Evolutionary conservation across 2,113 vertebrate species (phyloP).

Genomic region (Cochlearius cochlearius): DNA sequence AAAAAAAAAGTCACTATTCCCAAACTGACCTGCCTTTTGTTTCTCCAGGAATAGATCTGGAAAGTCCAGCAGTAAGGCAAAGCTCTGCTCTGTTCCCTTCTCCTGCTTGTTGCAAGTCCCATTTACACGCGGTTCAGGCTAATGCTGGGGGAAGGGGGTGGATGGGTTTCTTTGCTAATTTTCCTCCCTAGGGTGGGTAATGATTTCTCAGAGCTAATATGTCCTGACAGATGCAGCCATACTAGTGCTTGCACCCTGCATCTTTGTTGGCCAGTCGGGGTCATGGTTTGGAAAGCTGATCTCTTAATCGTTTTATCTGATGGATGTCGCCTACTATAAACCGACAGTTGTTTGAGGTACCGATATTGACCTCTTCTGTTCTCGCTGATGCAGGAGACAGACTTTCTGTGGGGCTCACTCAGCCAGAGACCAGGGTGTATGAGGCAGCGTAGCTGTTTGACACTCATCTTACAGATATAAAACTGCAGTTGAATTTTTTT

Average conservation of each 20-base stretch:
- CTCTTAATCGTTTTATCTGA: slow-evolving; percentile 54
- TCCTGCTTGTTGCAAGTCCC: background rate
- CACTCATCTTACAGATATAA: background rate
- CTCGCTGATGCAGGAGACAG: background rate
- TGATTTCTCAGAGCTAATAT: slow-evolving; percentile 37
- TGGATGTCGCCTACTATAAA: background rate
- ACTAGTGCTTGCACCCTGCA: background rate
- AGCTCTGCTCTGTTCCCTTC: background rate
- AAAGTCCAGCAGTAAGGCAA: background rate
- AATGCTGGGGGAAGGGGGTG: background rate
- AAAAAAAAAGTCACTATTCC: background rate
- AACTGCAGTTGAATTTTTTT: background rate
- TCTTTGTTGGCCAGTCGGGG: background rate
- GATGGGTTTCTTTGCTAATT: slow-evolving; percentile 39
- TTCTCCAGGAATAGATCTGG: background rate
- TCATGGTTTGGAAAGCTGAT: slow-evolving; percentile 39
- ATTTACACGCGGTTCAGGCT: background rate
- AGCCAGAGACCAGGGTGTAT: background rate
- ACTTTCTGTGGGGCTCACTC: background rate
- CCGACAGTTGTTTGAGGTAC: background rate
- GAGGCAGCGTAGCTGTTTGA: background rate
- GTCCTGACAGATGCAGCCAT: slow-evolving; percentile 47
- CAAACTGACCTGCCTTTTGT: background rate
- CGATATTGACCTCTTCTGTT: background rate
- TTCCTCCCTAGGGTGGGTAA: slow-evolving; percentile 41